These are phyloP conservation scores for Ecliptopera silaceata DNA, from an alignment of 2,888 invertebrate species.

Conservation along the genomic window DNA sequence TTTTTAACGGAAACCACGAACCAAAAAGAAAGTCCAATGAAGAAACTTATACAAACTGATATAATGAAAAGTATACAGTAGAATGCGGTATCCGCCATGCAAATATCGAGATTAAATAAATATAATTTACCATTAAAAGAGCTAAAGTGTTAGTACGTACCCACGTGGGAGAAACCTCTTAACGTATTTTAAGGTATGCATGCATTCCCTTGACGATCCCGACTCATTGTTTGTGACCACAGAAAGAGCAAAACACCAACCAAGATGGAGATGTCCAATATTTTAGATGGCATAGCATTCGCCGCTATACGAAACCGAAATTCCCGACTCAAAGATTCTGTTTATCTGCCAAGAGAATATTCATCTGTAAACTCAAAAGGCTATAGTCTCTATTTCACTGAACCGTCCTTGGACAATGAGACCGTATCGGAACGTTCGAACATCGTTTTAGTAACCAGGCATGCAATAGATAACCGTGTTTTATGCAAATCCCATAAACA, in stretches of 20 bases:
- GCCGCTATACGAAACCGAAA: slow-evolving; percentile 78
- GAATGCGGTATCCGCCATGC: background rate
- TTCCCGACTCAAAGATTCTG: slow-evolving; percentile 71
- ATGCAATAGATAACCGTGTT: slow-evolving; percentile 79
- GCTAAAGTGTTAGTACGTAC: slow-evolving; percentile 46
- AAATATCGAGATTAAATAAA: background rate
- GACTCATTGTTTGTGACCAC: slow-evolving; percentile 78
- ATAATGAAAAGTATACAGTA: background rate
- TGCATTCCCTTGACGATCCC: slow-evolving; percentile 78
- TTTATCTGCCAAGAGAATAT: slow-evolving; percentile 45
- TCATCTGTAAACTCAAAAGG: slow-evolving; percentile 52
- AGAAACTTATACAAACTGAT: background rate
- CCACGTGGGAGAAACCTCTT: slow-evolving; percentile 62
- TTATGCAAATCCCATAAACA: slow-evolving; percentile 76
- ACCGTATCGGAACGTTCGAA: slow-evolving; percentile 67
- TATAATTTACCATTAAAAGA: background rate
- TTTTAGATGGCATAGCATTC: slow-evolving; percentile 83
- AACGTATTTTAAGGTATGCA: slow-evolving; percentile 75
- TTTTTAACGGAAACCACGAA: too few species aligned
- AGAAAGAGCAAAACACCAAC: slow-evolving; percentile 78
- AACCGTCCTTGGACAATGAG: slow-evolving; percentile 50
- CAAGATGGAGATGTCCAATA: slow-evolving; percentile 83
- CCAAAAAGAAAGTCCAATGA: too few species aligned
- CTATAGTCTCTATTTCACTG: slow-evolving; percentile 61
- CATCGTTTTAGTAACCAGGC: slow-evolving; percentile 76